Percentiles rank a stretch among this genome's conserved stretches.
Conservation (phyloP, 2,888 invertebrate genomes). For the Eupeodes latifasciatus region DNA sequence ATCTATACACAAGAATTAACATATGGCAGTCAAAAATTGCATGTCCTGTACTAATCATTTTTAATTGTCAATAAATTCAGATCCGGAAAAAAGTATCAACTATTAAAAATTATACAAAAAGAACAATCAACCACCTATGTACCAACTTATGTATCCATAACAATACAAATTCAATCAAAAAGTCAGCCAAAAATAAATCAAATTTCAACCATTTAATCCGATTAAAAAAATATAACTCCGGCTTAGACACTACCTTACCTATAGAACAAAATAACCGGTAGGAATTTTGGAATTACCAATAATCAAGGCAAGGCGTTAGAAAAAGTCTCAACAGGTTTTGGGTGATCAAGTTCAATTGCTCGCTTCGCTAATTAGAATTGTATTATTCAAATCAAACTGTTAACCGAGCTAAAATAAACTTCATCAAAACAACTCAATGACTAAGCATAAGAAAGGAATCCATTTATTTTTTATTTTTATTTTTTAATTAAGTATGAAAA, state of each 20-base stretch:
- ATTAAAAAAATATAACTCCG: conserved; percentile 43
- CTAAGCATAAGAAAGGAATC: conserved; percentile 57
- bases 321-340: conserved; percentile 62
- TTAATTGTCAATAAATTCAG: not conserved
- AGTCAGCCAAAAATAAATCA: conserved; percentile 36
- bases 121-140: conserved; percentile 9
- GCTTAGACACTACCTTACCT: not conserved
- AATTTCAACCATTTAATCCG: conserved; percentile 53
- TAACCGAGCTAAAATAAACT: conserved; percentile 9
- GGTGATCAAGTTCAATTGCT: conserved; percentile 70
- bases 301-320: not conserved
- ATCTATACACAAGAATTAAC: not conserved
- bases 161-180: conserved; percentile 31
- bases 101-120: not conserved
- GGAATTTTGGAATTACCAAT: conserved; percentile 35
- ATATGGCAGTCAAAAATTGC: too few species aligned
- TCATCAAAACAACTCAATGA: conserved; percentile 31
- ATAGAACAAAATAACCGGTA: conserved; percentile 1
- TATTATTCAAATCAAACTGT: conserved; percentile 19
- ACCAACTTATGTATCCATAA: not conserved
- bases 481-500: not conserved
- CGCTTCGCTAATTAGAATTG: conserved; percentile 58
- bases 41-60: not conserved
- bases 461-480: conserved; percentile 22
- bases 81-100: not conserved